Conservation (phyloP, 2,113 vertebrate genomes). For the Hipposideros armiger region DNA sequence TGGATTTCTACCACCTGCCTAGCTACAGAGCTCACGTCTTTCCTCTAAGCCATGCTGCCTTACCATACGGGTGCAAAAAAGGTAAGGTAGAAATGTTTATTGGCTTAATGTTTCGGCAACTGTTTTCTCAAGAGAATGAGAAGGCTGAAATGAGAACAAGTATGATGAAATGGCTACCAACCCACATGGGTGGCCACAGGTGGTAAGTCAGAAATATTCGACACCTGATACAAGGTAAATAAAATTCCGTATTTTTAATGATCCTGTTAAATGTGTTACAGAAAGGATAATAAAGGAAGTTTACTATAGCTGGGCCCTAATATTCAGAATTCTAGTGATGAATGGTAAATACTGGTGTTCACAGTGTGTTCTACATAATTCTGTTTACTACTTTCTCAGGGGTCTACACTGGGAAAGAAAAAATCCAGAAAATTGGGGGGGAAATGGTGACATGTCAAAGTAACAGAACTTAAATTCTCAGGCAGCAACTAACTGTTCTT, state of each 20-base stretch:
- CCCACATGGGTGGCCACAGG: not conserved
- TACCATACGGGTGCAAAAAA: not conserved
- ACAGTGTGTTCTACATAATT: not conserved
- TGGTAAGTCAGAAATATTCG: not conserved
- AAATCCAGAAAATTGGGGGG: not conserved
- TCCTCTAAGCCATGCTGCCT: not conserved
- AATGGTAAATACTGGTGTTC: not conserved
- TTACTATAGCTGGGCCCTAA: not conserved
- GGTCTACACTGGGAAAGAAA: not conserved
- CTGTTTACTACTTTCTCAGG: not conserved
- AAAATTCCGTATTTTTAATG: constrained; percentile 17
- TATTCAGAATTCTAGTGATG: constrained; percentile 7
- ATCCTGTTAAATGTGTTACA: not conserved
- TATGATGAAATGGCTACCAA: not conserved
- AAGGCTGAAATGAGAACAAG: not conserved
- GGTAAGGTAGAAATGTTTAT: constrained; percentile 7
- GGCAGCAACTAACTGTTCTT: not conserved
- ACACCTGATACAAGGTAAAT: not conserved
- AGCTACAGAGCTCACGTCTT: not conserved
- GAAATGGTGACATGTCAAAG: not conserved
- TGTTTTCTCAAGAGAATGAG: constrained; percentile 21
- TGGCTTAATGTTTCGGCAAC: not conserved
- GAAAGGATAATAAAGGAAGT: constrained; percentile 6
- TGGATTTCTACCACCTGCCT: not conserved
- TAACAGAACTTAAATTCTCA: constrained; percentile 24